These are phyloP conservation scores for Propithecus coquereli DNA, from an alignment of 2,113 vertebrate species.

Conservation along the genomic window DNA sequence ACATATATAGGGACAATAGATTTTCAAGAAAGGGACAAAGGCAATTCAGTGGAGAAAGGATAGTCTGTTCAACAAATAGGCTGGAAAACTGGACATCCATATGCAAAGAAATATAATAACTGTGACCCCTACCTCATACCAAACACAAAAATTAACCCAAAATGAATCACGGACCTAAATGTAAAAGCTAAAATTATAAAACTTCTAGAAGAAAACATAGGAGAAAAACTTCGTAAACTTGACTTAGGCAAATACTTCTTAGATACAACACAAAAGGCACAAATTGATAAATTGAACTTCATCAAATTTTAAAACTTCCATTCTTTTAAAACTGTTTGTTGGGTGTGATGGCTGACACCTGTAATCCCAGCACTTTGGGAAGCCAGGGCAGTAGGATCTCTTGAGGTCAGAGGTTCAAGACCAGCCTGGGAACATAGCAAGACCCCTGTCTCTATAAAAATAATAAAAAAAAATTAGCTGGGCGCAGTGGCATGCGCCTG, in stretches of 20 bases:
- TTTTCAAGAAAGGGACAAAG: neutral
- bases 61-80: neutral
- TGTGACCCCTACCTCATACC: neutral
- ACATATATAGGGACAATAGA: neutral
- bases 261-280: neutral
- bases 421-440: no score
- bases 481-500: no score
- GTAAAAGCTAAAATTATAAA: neutral
- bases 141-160: neutral
- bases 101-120: neutral
- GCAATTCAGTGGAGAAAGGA: neutral
- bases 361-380: no score
- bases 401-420: no score
- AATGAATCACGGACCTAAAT: neutral
- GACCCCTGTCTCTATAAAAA: no score
- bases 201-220: neutral
- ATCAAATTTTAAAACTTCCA: neutral
- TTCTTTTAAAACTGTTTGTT: neutral
- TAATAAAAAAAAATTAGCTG: no score
- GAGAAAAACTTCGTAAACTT: neutral
- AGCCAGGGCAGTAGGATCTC: no score
- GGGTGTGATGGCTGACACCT: no score
- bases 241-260: neutral
- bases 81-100: neutral
- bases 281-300: neutral